A percentile compares a stretch with the other conserved stretches of the same genome.
These are phyloP conservation scores for Chaenocephalus aceratus DNA, from an alignment of 2,113 vertebrate species.

Conservation along the genomic window DNA sequence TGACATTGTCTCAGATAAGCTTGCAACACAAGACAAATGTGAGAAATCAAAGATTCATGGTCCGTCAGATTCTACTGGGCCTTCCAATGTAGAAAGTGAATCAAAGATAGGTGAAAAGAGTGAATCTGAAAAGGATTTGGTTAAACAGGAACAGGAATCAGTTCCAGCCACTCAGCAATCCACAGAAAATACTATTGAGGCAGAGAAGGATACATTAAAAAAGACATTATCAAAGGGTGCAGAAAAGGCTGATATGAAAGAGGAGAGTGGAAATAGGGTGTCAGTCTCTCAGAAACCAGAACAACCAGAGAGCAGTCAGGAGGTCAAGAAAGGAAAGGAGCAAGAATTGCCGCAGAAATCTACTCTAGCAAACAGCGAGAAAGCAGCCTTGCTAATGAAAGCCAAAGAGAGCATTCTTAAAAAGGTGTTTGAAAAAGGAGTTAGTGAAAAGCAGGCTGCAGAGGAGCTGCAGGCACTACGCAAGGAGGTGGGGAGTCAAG, in stretches of 20 bases:
- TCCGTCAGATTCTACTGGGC: not conserved
- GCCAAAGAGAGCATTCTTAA: conserved; percentile 83
- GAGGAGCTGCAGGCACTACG: conserved; percentile 77
- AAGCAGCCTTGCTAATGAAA: conserved; percentile 80
- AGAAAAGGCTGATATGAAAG: conserved; percentile 33
- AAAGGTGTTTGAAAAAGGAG: conserved; percentile 82
- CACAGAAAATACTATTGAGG: conserved; percentile 1
- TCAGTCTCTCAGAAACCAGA: conserved; percentile 33
- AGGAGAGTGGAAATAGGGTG: conserved; percentile 25
- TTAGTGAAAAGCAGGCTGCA: conserved; percentile 80
- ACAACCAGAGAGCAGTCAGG: conserved; percentile 37
- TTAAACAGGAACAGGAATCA: conserved; percentile 18
- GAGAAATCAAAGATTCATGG: conserved; percentile 1
- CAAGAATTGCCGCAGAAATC: conserved; percentile 59
- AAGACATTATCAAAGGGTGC: not conserved
- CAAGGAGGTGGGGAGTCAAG: conserved; percentile 52
- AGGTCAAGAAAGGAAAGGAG: conserved; percentile 42
- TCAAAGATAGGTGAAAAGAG: conserved; percentile 7
- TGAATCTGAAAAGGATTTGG: conserved; percentile 5
- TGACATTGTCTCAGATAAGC: not conserved
- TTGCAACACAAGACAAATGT: conserved; percentile 4
- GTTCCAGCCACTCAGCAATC: not conserved
- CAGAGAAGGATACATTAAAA: conserved; percentile 15
- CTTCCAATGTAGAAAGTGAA: not conserved
- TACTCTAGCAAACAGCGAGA: conserved; percentile 63